Evolutionary conservation across 2,797 vertebrate species (phyloP), one percentile per base, ranked within the genome.

Genomic region (Peromyscus melanophrys): DNA sequence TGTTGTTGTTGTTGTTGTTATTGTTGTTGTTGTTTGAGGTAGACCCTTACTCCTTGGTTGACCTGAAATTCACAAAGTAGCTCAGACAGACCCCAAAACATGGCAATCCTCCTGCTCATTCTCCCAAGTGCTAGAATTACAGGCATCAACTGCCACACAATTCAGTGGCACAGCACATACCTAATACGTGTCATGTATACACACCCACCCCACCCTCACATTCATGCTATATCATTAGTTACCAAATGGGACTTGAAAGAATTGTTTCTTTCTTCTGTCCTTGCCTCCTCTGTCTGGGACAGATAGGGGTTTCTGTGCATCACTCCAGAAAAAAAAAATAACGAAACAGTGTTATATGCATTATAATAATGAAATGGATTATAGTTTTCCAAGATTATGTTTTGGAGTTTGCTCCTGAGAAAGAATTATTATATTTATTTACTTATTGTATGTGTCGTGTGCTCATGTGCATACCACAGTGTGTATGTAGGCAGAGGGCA

Each of bases 321-420:
- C n/a, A 71, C 7, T 49, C 23, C 67, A 87, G 85, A n/a, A 40
- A 52, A 71, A 87, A 84, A 49, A 49, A 49, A 49, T 49, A 49
- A 49, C 29, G 34, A 67, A 67, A 65, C 29, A 83, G 71, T n/a
- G 29, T 84, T 94, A 55, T 90, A 90, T 83, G 80, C 1, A 6
- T 6, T 83, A 93, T 97, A 29, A 87, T 87, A 55, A 94, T 86
- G 65, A 97, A 93, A 27, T 93, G 19, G 37, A 83, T 78, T 94
- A 86, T 93, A 14, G 46, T 96, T 94, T 89, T 86, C 67, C 76
- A 92, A 84, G 65, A 23, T 85, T 90, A 77, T 88, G 76, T 65
- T 46, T 92, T 75, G 23, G 43, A 11, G 10, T 31, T 96, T 92
- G 49, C 29, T 78, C 80, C 78, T 77, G 31, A 92, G 49, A 81